A percentile compares a stretch with the other conserved stretches of the same genome.
phyloP scores from a whole-genome alignment of 2,797 vertebrate genomes.

The Manis pentadactyla region DNA sequence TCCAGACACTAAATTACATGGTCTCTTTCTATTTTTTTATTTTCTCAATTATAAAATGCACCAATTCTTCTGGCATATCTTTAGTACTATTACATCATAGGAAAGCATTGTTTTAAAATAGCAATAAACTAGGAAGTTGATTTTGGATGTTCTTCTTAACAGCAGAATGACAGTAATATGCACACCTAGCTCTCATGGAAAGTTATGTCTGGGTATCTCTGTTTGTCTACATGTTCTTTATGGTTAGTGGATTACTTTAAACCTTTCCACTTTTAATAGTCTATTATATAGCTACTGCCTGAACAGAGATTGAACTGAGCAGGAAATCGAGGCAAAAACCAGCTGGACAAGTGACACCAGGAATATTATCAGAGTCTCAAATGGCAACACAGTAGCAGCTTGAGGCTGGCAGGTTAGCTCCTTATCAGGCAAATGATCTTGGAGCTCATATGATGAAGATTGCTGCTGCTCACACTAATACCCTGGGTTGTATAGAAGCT shows the following conservation, averaged over 20 bases:
- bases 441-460: not conserved
- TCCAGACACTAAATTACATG: not conserved
- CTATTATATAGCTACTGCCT: not conserved
- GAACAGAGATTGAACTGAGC: not conserved
- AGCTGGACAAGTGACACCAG: not conserved
- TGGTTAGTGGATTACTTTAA: constrained; percentile 12
- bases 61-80: not conserved
- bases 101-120: constrained; percentile 33
- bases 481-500: not conserved
- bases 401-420: not conserved
- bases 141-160: not conserved
- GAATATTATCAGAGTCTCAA: not conserved
- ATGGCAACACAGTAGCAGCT: not conserved
- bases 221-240: constrained; percentile 6
- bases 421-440: not conserved
- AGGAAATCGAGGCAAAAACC: not conserved
- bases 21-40: not conserved
- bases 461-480: not conserved
- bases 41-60: constrained; percentile 29
- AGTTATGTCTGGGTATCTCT: not conserved
- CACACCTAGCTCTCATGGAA: not conserved
- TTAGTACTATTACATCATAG: not conserved
- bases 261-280: not conserved
- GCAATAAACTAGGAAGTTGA: not conserved
- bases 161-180: not conserved